These are phyloP conservation scores for Cryptomyrus ogoouensis DNA, from an alignment of 2,113 vertebrate species.

Conservation along the genomic window DNA sequence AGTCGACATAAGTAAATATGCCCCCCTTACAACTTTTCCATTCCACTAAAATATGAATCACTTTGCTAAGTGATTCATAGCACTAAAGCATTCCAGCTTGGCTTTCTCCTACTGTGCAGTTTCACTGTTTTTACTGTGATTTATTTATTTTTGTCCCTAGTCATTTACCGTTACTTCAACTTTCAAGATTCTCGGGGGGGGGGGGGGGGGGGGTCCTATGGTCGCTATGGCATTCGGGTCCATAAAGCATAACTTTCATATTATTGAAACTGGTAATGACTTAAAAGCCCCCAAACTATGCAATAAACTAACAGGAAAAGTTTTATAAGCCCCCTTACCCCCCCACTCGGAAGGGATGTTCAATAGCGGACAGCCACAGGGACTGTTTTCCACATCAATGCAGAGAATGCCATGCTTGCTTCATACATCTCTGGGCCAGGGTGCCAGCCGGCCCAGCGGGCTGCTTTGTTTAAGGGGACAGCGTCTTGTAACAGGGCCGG, in stretches of 20 bases:
- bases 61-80: background rate
- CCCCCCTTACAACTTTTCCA: background rate
- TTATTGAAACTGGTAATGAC: background rate
- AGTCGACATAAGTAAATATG: background rate
- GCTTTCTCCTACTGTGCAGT: background rate
- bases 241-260: background rate
- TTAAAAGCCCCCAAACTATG: background rate
- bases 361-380: background rate
- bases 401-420: background rate
- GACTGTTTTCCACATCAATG: slow-evolving; percentile 6
- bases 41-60: background rate
- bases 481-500: background rate
- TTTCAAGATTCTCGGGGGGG: background rate
- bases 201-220: background rate
- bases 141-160: background rate
- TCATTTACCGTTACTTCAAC: background rate
- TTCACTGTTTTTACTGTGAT: background rate
- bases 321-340: background rate
- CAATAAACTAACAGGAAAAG: background rate
- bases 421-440: background rate
- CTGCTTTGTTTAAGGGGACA: background rate
- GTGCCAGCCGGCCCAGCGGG: background rate
- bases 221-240: background rate
- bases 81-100: background rate
- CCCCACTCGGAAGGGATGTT: background rate